Base-by-base conservation (phyloP, 2,113 vertebrate genomes). In the Catagonus wagneri region DNA sequence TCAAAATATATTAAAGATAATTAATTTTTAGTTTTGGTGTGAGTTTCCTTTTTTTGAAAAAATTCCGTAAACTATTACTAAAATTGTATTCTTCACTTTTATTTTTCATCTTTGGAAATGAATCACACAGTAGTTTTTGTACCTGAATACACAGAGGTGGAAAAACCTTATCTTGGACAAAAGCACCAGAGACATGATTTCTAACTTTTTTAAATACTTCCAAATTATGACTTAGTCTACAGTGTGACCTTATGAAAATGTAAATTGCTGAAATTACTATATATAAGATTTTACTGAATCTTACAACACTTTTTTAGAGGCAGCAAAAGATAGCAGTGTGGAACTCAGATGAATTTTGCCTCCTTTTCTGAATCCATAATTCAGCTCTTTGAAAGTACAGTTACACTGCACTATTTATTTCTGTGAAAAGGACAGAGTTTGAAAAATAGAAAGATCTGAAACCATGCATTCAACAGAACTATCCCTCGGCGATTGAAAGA, bases 31-130 rank as follows among this genome's bases (percentile, higher is more conserved):
- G 25, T 75, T 96, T 13, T 74, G 11, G 56, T 80, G 11, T 52
- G 65, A 50, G 15, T 89, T 14, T 80, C 27, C 1, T 23, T 20
- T 7, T 93, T 93, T 90, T 83, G 68, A 93, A 58, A 8, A 91
- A 78, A 76, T 23, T 86, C 39, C 27, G 58, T 81, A 52, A 83
- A 50, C 14, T 83, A 60, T 81, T 75, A 63, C 23, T 93, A 56
- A 83, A 95, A 75, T 71, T 56, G 58, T 61, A 34, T 86, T 2
- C 15, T 89, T 89, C 16, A 50, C n/a, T 91, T 92, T 85, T 68
- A n/a, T 60, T 95, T 89, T 74, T 44, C 25, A 34, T 81, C 52
- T 90, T 90, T 93, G 39, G 25, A 93, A 93, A 83, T 63, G 14
- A 86, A 93, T 61, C 22, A 87, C 34, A 80, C 36, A 58, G 23